A percentile compares a stretch with the other conserved stretches of the same genome.
phyloP scores from a whole-genome alignment of 2,888 invertebrate genomes.

The Brassicogethes aeneus region DNA sequence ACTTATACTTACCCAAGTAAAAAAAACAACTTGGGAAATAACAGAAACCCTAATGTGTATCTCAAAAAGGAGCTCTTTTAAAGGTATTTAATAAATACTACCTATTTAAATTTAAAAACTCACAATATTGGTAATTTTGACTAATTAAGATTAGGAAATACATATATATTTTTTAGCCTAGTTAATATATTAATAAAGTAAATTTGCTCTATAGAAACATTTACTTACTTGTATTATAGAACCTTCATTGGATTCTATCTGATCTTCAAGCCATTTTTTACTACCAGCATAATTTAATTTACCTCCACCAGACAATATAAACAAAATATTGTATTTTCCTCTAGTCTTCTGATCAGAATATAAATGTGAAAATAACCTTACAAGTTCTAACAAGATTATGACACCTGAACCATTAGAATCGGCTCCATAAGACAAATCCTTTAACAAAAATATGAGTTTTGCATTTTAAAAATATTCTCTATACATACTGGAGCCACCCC shows the following conservation, averaged over 20 bases:
- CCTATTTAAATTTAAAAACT: too few relatives aligned
- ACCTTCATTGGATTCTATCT: slow-evolving; percentile 68
- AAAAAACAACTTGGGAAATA: too few relatives aligned
- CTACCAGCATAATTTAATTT: slow-evolving; percentile 90
- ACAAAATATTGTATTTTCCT: slow-evolving; percentile 72
- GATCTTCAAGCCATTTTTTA: slow-evolving; percentile 93
- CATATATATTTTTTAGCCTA: background rate
- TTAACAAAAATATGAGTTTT: slow-evolving; percentile 23
- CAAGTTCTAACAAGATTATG: slow-evolving; percentile 77
- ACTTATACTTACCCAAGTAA: too few relatives aligned
- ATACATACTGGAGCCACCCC: slow-evolving; percentile 82
- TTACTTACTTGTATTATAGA: slow-evolving; percentile 59
- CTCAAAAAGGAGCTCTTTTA: too few relatives aligned
- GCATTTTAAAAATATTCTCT: too few relatives aligned
- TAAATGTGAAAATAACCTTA: slow-evolving; percentile 78
- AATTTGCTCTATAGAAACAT: too few relatives aligned
- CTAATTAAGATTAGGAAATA: too few relatives aligned
- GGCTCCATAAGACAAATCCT: slow-evolving; percentile 81
- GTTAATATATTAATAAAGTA: too few relatives aligned
- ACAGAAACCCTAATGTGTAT: too few relatives aligned
- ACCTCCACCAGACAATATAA: slow-evolving; percentile 84
- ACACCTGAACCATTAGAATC: slow-evolving; percentile 93
- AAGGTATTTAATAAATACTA: too few relatives aligned
- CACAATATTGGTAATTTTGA: background rate
- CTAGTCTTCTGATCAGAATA: slow-evolving; percentile 66